Conservation (phyloP, 2,797 vertebrate genomes). For the Pantherophis alleghaniensis region DNA sequence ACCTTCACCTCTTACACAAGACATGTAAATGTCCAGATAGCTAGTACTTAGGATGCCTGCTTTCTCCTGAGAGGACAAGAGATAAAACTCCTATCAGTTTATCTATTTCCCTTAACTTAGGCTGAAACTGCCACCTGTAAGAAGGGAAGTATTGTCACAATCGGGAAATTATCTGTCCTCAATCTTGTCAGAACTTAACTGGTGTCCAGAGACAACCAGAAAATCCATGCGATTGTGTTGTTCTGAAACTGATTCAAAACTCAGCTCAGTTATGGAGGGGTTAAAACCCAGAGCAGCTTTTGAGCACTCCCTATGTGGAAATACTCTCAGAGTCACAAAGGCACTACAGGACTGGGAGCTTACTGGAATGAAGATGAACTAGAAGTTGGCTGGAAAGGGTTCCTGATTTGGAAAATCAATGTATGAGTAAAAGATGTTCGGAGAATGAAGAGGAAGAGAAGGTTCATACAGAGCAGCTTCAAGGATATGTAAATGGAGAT, state of each 20-base stretch:
- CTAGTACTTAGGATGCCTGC: neutral
- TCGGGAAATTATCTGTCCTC: neutral
- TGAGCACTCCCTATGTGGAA: neutral
- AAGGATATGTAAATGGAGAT: neutral
- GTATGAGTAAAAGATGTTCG: neutral
- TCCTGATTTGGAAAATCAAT: neutral
- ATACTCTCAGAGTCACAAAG: neutral
- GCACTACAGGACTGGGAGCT: neutral
- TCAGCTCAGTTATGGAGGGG: neutral
- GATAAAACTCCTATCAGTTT: neutral
- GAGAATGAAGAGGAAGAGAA: neutral
- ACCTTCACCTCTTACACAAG: neutral
- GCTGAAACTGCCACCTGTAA: neutral
- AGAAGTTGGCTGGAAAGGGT: neutral
- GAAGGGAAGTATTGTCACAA: neutral
- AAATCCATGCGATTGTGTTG: neutral
- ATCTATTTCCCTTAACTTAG: neutral
- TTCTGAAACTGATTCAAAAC: neutral
- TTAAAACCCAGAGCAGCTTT: neutral
- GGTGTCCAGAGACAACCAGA: neutral
- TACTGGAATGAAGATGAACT: neutral
- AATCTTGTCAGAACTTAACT: neutral
- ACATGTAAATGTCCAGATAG: neutral
- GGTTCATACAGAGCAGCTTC: neutral
- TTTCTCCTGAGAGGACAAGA: neutral